Base-by-base conservation (phyloP, 2,113 vertebrate genomes). In the Leuciscus idus region DNA sequence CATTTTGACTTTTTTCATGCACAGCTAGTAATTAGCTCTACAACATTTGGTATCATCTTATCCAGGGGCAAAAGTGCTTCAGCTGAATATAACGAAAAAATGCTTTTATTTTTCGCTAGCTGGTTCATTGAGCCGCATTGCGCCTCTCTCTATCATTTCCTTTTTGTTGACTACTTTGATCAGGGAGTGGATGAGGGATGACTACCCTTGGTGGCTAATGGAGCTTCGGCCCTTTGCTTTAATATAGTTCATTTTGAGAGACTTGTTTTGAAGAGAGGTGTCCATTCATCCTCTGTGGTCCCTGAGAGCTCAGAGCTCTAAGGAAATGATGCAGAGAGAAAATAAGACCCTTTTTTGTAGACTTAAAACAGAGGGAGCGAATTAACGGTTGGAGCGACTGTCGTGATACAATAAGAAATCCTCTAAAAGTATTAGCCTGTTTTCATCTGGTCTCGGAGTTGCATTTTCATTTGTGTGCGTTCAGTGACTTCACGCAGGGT, bases 161-260 rank as follows among this genome's bases (percentile, higher is more conserved):
- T 78, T 39, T 87, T 78, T 85, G 46, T 79, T 50, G 59, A 55
- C 13, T 2, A 68, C 87, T 86, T 89, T 87, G 86, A 80, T 91
- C 82, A 87, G 50, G 21, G 76, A 81, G 21, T 73, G 75, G 13
- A 79, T 85, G 81, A 91, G 74, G 68, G 73, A 81, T 52, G 33
- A 75, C 84, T 82, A 26, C 62, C 30, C 50, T 77, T 61, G n/a
- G 68, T 30, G 81, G 68, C 61, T 85, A 83, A 80, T 64, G 78
- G 81, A 85, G 28, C 28, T 55, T 57, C 46, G 2, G 62, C 62
- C 15, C 19, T 81, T 80, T 15, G 39, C 66, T 86, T 81, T 86
- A 84, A 86, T 88, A 64, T 74, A 84, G 84, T 75, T 66, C 39
- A 26, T 81, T 79, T 77, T 77, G 19, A 81, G 39, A 84, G 75